Conservation (phyloP, 2,797 vertebrate species). For the Meda fulgida region DNA sequence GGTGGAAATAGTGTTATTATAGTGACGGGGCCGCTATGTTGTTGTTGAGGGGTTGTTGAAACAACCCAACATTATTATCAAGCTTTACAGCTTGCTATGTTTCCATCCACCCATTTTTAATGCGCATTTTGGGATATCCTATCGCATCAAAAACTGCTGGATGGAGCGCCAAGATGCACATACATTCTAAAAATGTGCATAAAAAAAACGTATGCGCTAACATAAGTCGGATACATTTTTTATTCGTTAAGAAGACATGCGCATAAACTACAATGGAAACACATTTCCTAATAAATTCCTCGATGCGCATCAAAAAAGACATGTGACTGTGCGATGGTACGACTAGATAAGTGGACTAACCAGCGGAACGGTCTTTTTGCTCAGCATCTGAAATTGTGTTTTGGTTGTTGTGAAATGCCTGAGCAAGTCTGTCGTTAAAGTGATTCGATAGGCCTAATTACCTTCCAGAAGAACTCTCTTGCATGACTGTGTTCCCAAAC, state of each 20-base stretch:
- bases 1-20: not conserved
- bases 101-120: too few relatives aligned
- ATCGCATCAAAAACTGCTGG: not conserved
- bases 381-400: not conserved
- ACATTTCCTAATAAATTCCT: not conserved
- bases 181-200: not conserved
- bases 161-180: not conserved
- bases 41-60: conserved; percentile 23
- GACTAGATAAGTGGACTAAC: not conserved
- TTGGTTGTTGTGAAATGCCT: not conserved
- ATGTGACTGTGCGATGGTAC: not conserved
- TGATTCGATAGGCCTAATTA: not conserved
- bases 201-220: too few relatives aligned
- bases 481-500: not conserved
- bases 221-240: too few relatives aligned
- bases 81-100: not conserved
- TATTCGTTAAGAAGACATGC: not conserved
- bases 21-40: not conserved
- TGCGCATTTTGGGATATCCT: not conserved
- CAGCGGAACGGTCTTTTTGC: not conserved
- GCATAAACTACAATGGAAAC: not conserved
- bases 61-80: conserved; percentile 15
- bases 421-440: not conserved
- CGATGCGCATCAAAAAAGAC: not conserved
- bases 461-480: not conserved